A percentile compares a stretch with the other conserved stretches of the same genome.
These are phyloP conservation scores for Poecilia velifera DNA, from an alignment of 2,797 vertebrate genomes.

Conservation along the genomic window DNA sequence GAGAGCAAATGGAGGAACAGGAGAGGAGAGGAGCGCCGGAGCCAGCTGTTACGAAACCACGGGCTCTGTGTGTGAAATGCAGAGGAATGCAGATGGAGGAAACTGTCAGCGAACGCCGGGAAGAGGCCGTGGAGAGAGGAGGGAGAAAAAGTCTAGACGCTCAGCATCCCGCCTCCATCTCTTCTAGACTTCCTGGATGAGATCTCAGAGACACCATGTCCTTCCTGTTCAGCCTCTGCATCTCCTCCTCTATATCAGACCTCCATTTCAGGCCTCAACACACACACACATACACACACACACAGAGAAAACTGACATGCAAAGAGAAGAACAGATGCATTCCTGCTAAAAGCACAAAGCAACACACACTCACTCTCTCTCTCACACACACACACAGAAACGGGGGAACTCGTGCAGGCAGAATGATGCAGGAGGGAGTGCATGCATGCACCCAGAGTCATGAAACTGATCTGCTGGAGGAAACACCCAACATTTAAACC, in stretches of 20 bases:
- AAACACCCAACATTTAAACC: slow-evolving; percentile 63
- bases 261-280: slow-evolving; percentile 73
- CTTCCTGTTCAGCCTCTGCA: slow-evolving; percentile 45
- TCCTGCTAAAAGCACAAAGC: slow-evolving; percentile 32
- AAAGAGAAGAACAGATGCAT: slow-evolving; percentile 32
- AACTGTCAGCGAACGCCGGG: slow-evolving; percentile 21
- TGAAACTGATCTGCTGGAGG: slow-evolving; percentile 59
- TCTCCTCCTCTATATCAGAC: slow-evolving; percentile 59
- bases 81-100: slow-evolving; percentile 35
- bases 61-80: slow-evolving; percentile 42
- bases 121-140: slow-evolving; percentile 1
- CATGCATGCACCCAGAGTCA: slow-evolving; percentile 43
- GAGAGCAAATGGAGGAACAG: slow-evolving; percentile 26
- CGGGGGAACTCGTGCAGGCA: slow-evolving; percentile 50
- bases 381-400: not conserved
- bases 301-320: slow-evolving; percentile 32
- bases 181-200: slow-evolving; percentile 51
- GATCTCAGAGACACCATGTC: slow-evolving; percentile 45
- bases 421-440: slow-evolving; percentile 54
- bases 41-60: slow-evolving; percentile 59
- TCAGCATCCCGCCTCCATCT: slow-evolving; percentile 31
- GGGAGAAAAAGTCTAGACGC: slow-evolving; percentile 63
- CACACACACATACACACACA: slow-evolving; percentile 49
- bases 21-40: slow-evolving; percentile 45
- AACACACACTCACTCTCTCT: slow-evolving; percentile 10